Base-by-base conservation (phyloP, 1,140 invertebrate genomes). In the Drosophila nebulosa region DNA sequence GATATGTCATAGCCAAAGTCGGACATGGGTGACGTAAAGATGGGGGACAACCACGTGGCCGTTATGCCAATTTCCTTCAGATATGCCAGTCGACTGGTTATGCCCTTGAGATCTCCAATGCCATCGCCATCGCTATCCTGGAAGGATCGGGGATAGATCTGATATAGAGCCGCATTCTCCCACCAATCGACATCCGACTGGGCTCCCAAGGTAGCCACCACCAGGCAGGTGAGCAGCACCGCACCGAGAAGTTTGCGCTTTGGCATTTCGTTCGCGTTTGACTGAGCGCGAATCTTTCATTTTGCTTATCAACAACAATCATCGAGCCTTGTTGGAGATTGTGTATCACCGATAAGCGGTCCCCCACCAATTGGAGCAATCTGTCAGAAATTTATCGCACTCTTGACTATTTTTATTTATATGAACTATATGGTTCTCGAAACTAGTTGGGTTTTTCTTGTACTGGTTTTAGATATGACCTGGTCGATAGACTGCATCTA, bases 61-160 rank as follows among this genome's bases (percentile, higher is more conserved):
- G 93, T 92, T 9, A 94, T 89, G 26, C 93, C 93, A 22, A 93
- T 74, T 68, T 93, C 93, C 75, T 93, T 93, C 2, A 94, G 77
- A 74, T 93, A 93, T 30, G 92, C 78, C 59, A 93, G 69, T 12
- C 92, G 92, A 22, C 77, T 79, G 1, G 93, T 93, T 7, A 93
- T 93, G 52, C 93, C 93, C 76, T 93, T 92, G 12, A 97, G 88
- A 91, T 97, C 96, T 1, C 96, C 96, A 24, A 96, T 92, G 4
- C 96, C 96, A 89, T 97, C 95, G 4, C 93, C 95, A 81, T 96
- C 92, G 52, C 93, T 94, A 88, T 97, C 96, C 74, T 94, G 94
- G 90, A 97, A 97, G 1, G 96, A 96, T 53, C 95, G 92, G 0
- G 95, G 95, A 84, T 97, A 96, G 46, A 97, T 94, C 89, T 97